Conservation (phyloP, 2,113 vertebrate species). For the Odontophorus gujanensis region DNA sequence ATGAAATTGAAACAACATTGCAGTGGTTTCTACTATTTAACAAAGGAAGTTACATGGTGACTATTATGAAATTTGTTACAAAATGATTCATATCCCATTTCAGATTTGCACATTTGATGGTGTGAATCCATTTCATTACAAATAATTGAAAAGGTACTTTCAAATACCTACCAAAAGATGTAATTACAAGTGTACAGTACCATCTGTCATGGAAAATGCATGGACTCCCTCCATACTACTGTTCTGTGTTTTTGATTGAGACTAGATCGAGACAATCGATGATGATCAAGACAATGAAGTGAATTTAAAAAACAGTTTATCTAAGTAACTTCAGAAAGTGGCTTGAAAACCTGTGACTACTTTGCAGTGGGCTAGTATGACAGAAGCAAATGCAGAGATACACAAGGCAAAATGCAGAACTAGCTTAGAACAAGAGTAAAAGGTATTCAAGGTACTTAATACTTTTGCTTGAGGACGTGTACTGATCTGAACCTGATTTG, state of each 20-base stretch:
- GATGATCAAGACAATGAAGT: no score
- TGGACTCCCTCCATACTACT: not conserved
- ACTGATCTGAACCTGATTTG: not conserved
- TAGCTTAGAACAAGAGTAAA: not conserved
- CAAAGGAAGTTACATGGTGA: not conserved
- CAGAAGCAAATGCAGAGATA: not conserved
- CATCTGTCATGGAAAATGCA: not conserved
- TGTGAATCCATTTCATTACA: not conserved
- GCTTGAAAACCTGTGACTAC: not conserved
- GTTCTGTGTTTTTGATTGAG: not conserved
- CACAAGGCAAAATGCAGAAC: not conserved
- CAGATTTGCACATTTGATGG: not conserved
- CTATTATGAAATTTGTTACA: not conserved
- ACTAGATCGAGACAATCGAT: not conserved
- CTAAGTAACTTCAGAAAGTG: no score
- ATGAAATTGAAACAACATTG: not conserved
- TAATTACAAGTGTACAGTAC: not conserved
- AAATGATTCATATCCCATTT: not conserved
- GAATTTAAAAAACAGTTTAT: not conserved
- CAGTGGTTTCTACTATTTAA: not conserved
- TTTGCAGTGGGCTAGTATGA: not conserved
- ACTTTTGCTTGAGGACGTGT: not conserved
- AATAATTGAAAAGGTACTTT: not conserved
- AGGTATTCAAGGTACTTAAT: fast-evolving
- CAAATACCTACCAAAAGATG: no score